phyloP scores from a whole-genome alignment of 1,140 invertebrate genomes.

The Brachionus sp. region DNA sequence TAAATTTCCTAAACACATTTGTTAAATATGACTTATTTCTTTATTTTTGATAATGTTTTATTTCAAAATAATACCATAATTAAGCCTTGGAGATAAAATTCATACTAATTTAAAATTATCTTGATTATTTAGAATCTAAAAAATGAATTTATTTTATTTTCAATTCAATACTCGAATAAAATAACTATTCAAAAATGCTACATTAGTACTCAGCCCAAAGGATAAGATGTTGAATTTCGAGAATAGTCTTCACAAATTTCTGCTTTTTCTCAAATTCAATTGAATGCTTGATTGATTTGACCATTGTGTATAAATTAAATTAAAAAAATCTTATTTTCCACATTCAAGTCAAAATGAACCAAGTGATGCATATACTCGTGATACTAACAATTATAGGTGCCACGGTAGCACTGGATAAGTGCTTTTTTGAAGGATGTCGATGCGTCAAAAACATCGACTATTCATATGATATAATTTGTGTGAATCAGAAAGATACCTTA shows the following conservation, averaged over 20 bases:
- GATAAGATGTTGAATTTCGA: neutral
- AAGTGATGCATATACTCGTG: neutral
- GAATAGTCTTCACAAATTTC: neutral
- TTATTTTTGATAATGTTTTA: neutral
- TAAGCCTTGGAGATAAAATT: neutral
- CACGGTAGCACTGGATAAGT: neutral
- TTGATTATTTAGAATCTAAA: neutral
- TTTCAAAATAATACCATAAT: neutral
- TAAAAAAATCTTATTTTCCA: neutral
- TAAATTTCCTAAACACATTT: neutral
- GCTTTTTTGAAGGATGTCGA: constrained; percentile 12
- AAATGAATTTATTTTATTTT: neutral
- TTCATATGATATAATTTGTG: constrained; percentile 18
- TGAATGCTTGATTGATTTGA: neutral
- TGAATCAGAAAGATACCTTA: neutral
- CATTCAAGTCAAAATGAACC: neutral
- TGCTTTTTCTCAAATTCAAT: neutral
- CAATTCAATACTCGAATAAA: neutral
- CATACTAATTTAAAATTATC: neutral
- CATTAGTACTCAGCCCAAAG: neutral
- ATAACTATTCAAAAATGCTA: neutral
- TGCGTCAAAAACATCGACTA: constrained; percentile 15
- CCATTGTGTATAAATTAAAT: neutral
- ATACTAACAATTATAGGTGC: neutral
- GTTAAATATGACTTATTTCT: neutral